Conservation (phyloP, 2,888 invertebrate species). For the Branchellion lobata region DNA sequence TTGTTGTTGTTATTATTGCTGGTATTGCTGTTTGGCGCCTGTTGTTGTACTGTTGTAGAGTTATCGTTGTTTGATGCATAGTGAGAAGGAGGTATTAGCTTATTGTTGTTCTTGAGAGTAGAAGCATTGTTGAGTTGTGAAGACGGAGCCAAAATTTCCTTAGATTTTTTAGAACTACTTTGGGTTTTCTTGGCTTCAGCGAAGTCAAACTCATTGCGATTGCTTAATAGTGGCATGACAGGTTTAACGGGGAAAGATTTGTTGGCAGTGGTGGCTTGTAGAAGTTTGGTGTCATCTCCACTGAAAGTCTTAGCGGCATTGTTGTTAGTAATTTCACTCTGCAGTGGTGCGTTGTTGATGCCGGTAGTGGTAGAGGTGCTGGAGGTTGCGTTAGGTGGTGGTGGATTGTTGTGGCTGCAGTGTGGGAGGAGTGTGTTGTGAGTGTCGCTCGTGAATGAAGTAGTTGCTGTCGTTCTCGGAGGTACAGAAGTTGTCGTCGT, state of each 20-base stretch:
- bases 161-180: neutral
- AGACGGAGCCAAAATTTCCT: neutral
- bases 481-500: neutral
- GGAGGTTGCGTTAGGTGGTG: neutral
- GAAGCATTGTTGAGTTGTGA: neutral
- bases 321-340: neutral
- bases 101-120: neutral
- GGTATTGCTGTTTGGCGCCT: neutral
- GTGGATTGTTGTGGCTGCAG: neutral
- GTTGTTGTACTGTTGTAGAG: neutral
- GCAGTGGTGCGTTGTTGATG: neutral
- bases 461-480: conserved; percentile 9
- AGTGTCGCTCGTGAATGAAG: neutral
- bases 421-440: no score
- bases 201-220: neutral
- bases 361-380: neutral
- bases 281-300: neutral
- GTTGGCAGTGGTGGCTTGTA: neutral
- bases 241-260: neutral
- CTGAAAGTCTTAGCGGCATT: neutral
- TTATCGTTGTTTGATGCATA: neutral
- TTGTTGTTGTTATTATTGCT: no score
- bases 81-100: neutral
- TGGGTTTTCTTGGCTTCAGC: neutral
- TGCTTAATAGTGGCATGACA: neutral